Conservation (phyloP, 1,140 invertebrate genomes). For the Caerostris darwini region DNA sequence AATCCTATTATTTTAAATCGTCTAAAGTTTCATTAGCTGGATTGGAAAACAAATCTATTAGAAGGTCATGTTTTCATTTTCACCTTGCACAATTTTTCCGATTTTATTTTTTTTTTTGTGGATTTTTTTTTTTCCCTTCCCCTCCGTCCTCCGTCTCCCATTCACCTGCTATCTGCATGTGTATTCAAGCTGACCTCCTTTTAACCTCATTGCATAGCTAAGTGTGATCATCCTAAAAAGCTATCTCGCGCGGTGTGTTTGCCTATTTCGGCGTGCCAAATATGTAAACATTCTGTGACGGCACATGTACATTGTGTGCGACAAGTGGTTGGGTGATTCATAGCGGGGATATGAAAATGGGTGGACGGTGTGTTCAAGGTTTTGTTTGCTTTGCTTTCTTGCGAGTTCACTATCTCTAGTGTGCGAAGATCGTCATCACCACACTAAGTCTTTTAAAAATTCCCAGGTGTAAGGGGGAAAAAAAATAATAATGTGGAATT, state of each 20-base stretch:
- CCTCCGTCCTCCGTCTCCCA: not conserved
- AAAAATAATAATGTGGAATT: not conserved
- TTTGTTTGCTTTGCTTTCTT: conserved; percentile 36
- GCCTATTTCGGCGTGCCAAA: conserved; percentile 33
- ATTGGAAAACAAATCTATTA: not conserved
- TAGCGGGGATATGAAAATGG: not conserved
- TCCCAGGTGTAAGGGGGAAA: not conserved
- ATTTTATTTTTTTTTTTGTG: not conserved
- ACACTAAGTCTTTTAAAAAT: not conserved
- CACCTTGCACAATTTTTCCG: not conserved
- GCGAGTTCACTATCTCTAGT: conserved; percentile 26
- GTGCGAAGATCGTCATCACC: not conserved
- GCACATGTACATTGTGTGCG: conserved; percentile 43
- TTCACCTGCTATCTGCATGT: conserved; percentile 56
- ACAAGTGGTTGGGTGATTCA: conserved; percentile 38
- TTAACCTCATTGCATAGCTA: conserved; percentile 44
- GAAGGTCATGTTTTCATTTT: conserved; percentile 32
- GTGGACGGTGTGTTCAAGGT: conserved; percentile 26
- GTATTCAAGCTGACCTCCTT: conserved; percentile 43
- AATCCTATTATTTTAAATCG: no score
- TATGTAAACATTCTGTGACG: conserved; percentile 11
- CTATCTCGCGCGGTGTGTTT: conserved; percentile 16
- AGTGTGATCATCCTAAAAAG: conserved; percentile 5
- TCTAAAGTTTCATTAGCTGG: not conserved
- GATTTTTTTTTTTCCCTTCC: not conserved